A percentile compares a stretch with the other conserved stretches of the same genome.
phyloP scores from a whole-genome alignment of 2,888 invertebrate species.

The Cheilosia vernalis region DNA sequence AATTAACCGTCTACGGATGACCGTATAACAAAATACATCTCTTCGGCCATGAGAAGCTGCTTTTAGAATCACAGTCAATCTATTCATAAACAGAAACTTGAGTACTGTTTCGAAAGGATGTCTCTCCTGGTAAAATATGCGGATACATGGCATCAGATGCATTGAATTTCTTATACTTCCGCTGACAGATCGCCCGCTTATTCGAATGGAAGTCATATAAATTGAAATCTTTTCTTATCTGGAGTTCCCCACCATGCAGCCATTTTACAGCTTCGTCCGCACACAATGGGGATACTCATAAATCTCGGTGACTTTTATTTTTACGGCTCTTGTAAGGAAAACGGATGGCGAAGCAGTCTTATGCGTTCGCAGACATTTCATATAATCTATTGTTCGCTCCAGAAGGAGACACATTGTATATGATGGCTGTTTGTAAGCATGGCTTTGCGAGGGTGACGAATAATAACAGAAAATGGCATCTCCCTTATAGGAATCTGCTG shows the following conservation, averaged over 20 bases:
- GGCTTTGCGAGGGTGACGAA: constrained; percentile 4
- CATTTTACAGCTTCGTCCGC: constrained; percentile 37
- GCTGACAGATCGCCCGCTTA: constrained; percentile 14
- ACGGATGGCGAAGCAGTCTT: constrained; percentile 30
- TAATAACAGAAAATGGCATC: constrained; percentile 36
- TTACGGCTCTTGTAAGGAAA: constrained; percentile 21
- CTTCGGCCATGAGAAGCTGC: no score
- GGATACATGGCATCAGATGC: constrained; percentile 32
- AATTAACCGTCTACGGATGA: no score
- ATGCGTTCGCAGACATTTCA: constrained; percentile 24
- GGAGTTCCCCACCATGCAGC: constrained; percentile 31
- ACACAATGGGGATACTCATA: constrained; percentile 49
- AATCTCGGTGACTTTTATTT: constrained; percentile 71
- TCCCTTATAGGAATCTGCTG: not conserved
- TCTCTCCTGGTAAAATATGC: constrained; percentile 32
- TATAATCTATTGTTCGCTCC: constrained; percentile 16
- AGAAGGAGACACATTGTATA: constrained; percentile 26
- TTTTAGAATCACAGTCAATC: not conserved
- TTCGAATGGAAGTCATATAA: constrained; percentile 41
- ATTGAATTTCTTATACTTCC: constrained; percentile 35
- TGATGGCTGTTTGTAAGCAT: not conserved
- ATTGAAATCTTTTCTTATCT: constrained; percentile 45
- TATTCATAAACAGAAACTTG: not conserved
- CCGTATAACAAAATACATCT: no score
- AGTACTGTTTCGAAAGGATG: not conserved